phyloP scores from a whole-genome alignment of 1,140 invertebrate species.

The Diploscapter pachys region DNA sequence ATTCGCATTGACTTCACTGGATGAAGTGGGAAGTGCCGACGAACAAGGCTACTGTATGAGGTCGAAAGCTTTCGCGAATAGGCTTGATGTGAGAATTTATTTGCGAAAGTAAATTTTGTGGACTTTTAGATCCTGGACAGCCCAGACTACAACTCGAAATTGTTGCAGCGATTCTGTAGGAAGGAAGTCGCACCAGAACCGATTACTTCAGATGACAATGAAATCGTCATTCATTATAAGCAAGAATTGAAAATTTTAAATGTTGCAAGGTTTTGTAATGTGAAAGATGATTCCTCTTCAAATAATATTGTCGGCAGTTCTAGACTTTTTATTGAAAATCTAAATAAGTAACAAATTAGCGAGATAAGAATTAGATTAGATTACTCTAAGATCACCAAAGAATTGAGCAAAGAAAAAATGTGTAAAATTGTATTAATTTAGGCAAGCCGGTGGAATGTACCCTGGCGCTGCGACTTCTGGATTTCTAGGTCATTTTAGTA shows the following conservation, averaged over 20 bases:
- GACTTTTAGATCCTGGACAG: constrained; percentile 30
- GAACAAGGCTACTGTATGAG: constrained; percentile 41
- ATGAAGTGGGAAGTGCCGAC: constrained; percentile 50
- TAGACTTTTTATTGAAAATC: no score
- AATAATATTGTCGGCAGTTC: no score
- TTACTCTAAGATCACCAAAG: no score
- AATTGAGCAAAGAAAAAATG: no score
- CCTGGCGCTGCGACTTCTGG: constrained; percentile 45
- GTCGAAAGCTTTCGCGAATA: constrained; percentile 44
- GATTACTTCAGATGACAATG: constrained; percentile 44
- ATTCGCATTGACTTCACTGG: constrained; percentile 43
- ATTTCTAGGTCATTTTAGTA: constrained; percentile 52
- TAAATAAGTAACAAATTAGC: no score
- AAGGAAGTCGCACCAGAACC: constrained; percentile 39
- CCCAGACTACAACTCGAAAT: not conserved
- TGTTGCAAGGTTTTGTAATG: no score
- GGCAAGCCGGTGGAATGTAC: constrained; percentile 40
- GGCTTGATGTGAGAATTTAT: constrained; percentile 40
- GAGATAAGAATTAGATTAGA: no score
- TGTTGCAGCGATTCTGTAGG: constrained; percentile 45
- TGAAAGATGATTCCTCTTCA: no score
- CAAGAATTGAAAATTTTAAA: constrained; percentile 27
- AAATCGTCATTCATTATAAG: constrained; percentile 44
- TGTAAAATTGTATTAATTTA: no score
- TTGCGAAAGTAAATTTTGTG: not conserved